These are phyloP conservation scores for Drosophila mulleri DNA, from an alignment of 2,888 invertebrate species.

Conservation along the genomic window DNA sequence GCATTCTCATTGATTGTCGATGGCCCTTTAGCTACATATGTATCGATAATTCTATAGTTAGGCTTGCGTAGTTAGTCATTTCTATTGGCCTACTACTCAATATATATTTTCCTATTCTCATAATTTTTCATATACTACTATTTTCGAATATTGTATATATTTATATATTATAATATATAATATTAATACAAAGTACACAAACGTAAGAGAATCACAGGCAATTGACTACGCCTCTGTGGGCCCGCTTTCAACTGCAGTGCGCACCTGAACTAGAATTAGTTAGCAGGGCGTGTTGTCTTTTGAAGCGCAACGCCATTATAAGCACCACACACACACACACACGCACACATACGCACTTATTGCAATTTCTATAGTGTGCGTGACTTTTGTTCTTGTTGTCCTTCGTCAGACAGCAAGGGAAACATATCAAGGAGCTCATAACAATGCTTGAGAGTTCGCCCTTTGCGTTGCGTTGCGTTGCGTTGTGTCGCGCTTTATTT, in stretches of 20 bases:
- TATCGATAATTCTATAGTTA: too few relatives aligned
- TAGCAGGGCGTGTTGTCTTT: constrained; percentile 57
- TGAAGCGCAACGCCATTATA: constrained; percentile 60
- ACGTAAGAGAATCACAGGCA: too few relatives aligned
- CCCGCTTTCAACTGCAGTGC: constrained; percentile 6
- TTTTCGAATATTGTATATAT: too few relatives aligned
- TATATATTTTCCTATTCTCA: too few relatives aligned
- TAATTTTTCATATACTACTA: too few relatives aligned
- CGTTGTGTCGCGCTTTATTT: constrained; percentile 35
- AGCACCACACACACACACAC: constrained; percentile 32
- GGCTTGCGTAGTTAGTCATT: too few relatives aligned
- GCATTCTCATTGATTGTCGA: too few relatives aligned
- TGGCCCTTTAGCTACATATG: too few relatives aligned
- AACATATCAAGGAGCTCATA: constrained; percentile 40
- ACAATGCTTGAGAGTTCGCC: constrained; percentile 28
- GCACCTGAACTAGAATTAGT: constrained; percentile 50
- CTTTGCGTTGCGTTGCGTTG: constrained; percentile 6
- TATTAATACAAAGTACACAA: too few relatives aligned
- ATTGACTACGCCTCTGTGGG: not conserved
- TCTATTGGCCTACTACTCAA: too few relatives aligned
- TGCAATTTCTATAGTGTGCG: constrained; percentile 42
- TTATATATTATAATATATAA: too few relatives aligned
- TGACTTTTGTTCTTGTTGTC: constrained; percentile 61
- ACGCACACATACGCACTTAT: not conserved
- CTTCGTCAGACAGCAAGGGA: constrained; percentile 42